Evolutionary conservation across 1,140 invertebrate species (phyloP).

Genomic region (Papilio aristodemus): DNA sequence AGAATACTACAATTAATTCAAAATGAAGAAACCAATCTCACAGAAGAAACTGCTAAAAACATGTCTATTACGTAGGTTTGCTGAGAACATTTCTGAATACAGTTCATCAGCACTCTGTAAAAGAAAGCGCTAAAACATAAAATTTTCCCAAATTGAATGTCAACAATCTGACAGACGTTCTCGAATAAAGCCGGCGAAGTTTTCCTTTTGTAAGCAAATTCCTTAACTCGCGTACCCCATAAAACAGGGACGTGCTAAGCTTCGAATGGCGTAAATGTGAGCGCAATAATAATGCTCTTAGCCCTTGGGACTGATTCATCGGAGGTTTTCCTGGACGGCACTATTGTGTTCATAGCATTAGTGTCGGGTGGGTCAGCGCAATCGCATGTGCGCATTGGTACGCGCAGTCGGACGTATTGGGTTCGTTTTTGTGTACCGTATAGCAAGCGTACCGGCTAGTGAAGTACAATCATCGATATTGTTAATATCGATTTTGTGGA

Average conservation of each 20-base stretch:
- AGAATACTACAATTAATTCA: background rate
- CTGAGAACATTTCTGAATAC: background rate
- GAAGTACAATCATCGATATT: background rate
- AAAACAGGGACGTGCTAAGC: conserved; percentile 30
- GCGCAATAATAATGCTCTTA: conserved; percentile 48
- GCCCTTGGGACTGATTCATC: conserved; percentile 45
- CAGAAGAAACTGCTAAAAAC: background rate
- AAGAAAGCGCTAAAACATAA: background rate
- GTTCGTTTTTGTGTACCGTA: conserved; percentile 32
- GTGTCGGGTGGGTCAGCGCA: conserved; percentile 51
- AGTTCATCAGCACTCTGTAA: conserved; percentile 13
- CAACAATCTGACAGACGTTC: conserved; percentile 3
- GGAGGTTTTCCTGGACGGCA: conserved; percentile 49
- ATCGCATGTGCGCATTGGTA: conserved; percentile 46
- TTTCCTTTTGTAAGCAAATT: conserved; percentile 30
- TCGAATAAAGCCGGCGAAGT: conserved; percentile 4
- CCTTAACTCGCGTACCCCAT: conserved; percentile 28
- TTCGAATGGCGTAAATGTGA: conserved; percentile 36
- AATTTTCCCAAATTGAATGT: conserved; percentile 20
- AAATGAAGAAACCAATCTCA: background rate
- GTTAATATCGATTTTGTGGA: background rate
- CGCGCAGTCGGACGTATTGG: conserved; percentile 29
- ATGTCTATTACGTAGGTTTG: background rate
- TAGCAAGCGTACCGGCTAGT: background rate
- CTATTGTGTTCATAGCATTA: conserved; percentile 51